A percentile compares a stretch with the other conserved stretches of the same genome.
Evolutionary conservation across 2,113 vertebrate genomes (phyloP).

Genomic region (Actenoides lindsayi): DNA sequence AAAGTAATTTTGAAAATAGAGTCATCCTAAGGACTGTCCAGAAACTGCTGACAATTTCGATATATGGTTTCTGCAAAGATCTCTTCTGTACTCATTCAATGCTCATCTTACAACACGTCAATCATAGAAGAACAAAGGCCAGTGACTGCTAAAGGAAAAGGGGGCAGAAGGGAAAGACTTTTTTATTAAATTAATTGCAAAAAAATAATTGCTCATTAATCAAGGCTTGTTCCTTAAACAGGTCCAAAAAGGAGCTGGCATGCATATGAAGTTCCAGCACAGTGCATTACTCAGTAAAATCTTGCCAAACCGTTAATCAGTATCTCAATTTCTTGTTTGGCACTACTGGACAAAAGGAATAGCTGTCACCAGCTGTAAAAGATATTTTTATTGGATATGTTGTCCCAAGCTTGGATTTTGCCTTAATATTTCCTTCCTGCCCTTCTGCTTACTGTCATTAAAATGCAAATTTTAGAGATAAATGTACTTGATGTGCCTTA

Average conservation of each 20-base stretch:
- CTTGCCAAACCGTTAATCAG: neutral
- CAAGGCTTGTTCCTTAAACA: neutral
- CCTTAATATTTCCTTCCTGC: neutral
- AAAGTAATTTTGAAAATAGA: neutral
- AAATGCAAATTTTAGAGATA: constrained; percentile 37
- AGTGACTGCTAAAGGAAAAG: neutral
- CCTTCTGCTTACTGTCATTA: constrained; percentile 16
- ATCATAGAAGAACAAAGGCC: neutral
- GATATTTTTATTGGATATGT: neutral
- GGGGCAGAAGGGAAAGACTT: neutral
- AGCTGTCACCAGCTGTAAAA: neutral
- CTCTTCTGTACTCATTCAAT: neutral
- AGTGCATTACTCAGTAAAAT: neutral
- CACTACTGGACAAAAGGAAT: neutral
- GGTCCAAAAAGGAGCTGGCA: neutral
- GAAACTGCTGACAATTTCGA: neutral
- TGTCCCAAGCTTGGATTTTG: neutral
- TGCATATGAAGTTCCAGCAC: neutral
- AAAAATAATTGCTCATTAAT: neutral
- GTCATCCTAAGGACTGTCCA: neutral
- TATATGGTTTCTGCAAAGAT: neutral
- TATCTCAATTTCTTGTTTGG: neutral
- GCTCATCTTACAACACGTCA: neutral
- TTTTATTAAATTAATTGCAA: neutral
- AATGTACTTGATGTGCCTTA: neutral